phyloP scores from a whole-genome alignment of 2,797 vertebrate species.

The Pitangus sulphuratus region DNA sequence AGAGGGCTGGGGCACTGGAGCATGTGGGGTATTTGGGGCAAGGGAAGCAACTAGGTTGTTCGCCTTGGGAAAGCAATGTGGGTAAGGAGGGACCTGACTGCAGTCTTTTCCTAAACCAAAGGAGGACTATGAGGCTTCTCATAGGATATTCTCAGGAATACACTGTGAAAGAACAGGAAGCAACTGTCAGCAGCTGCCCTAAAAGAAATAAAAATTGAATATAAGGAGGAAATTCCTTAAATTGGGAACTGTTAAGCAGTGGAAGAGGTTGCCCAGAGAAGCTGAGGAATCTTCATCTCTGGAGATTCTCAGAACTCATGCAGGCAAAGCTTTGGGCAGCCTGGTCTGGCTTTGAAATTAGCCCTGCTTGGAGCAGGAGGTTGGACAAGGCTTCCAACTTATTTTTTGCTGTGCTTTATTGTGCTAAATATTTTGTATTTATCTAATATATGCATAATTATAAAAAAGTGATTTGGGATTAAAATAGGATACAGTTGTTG shows the following conservation, averaged over 20 bases:
- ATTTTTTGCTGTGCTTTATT: not conserved
- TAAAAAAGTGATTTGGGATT: not conserved
- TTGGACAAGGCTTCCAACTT: not conserved
- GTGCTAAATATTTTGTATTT: not conserved
- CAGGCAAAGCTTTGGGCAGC: not conserved
- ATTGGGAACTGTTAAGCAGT: not conserved
- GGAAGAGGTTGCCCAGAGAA: not conserved
- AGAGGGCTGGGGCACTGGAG: not conserved
- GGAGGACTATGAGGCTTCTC: not conserved
- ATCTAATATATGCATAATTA: not conserved
- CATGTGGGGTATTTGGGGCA: rapidly evolving
- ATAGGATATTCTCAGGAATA: not conserved
- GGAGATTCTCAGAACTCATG: not conserved
- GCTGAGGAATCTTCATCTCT: not conserved
- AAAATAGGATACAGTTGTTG: not conserved
- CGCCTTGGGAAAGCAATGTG: rapidly evolving
- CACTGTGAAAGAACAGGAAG: not conserved
- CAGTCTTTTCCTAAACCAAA: not conserved
- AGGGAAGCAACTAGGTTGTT: not conserved
- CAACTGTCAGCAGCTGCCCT: not conserved
- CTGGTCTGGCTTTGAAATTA: not conserved
- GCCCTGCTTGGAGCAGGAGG: not conserved
- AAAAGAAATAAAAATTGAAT: not conserved
- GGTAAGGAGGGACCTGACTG: not conserved
- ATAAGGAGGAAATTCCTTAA: not conserved